Evolutionary conservation across 2,113 vertebrate genomes (phyloP).

Genomic region (Amia ocellicauda): DNA sequence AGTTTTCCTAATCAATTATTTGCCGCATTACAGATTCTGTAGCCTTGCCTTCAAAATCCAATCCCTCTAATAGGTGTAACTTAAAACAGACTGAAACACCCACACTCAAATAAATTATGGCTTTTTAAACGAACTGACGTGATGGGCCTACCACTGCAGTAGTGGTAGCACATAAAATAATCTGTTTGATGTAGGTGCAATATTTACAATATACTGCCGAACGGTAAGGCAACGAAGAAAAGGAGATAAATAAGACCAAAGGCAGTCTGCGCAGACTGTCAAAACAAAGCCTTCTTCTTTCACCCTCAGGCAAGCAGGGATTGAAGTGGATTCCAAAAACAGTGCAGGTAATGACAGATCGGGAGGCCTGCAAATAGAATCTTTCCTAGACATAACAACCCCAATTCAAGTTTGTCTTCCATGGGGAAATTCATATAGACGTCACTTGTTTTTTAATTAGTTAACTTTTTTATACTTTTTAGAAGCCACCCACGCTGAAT

Average conservation of each 20-base stretch:
- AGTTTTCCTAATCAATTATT: not conserved
- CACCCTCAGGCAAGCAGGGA: constrained; percentile 34
- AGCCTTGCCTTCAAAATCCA: not conserved
- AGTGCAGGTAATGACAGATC: constrained; percentile 28
- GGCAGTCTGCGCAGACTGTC: constrained; percentile 45
- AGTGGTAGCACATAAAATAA: constrained; percentile 29
- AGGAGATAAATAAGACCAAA: constrained; percentile 60
- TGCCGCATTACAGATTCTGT: not conserved
- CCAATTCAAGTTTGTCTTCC: not conserved
- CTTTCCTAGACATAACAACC: constrained; percentile 7
- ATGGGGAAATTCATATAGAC: not conserved
- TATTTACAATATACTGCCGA: not conserved
- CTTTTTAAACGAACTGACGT: constrained; percentile 13
- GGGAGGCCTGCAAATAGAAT: constrained; percentile 27
- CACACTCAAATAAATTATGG: constrained; percentile 12
- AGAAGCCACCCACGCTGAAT: too few species aligned
- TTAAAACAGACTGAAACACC: constrained; percentile 1
- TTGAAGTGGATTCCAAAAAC: constrained; percentile 46
- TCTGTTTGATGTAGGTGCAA: constrained; percentile 22
- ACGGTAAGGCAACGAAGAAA: constrained; percentile 20
- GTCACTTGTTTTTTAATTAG: too few species aligned
- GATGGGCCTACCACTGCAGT: not conserved
- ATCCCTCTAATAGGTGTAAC: not conserved
- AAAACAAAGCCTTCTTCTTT: constrained; percentile 54
- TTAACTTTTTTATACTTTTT: too few species aligned